Conservation (phyloP, 2,113 vertebrate genomes). For the Grus americana region DNA sequence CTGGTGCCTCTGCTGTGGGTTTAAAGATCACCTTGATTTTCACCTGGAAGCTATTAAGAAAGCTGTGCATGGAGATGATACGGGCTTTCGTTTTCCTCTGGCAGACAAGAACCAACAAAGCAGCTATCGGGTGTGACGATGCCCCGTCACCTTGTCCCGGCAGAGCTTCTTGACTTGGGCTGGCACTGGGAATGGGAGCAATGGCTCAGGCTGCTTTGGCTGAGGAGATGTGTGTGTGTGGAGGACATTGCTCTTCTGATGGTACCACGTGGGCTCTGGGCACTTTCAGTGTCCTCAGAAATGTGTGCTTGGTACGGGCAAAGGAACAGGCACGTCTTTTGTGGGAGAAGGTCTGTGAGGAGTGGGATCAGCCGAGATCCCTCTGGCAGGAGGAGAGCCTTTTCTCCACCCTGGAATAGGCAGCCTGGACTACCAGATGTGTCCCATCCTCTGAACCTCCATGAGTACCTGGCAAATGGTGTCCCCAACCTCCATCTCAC, state of each 20-base stretch:
- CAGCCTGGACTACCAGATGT: not conserved
- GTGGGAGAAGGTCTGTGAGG: not conserved
- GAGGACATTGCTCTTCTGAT: not conserved
- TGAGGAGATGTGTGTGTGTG: fast-evolving
- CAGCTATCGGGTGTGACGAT: fast-evolving
- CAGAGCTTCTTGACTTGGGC: not conserved
- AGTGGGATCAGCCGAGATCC: not conserved
- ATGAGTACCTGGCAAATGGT: fast-evolving
- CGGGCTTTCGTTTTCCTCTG: not conserved
- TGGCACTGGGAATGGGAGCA: not conserved
- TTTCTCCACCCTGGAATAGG: not conserved
- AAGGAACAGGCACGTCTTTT: fast-evolving
- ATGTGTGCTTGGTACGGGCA: not conserved
- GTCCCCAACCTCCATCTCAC: fast-evolving
- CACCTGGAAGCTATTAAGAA: not conserved
- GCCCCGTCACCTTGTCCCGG: not conserved
- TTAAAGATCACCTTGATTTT: not conserved
- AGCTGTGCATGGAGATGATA: not conserved
- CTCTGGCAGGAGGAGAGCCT: not conserved
- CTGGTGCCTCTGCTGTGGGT: not conserved
- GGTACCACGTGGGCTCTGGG: fast-evolving
- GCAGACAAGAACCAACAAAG: not conserved
- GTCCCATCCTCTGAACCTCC: not conserved
- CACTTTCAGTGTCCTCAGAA: not conserved
- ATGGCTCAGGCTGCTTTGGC: not conserved